These are phyloP conservation scores for Hemithea aestivaria DNA, from an alignment of 2,888 invertebrate species.

Conservation along the genomic window DNA sequence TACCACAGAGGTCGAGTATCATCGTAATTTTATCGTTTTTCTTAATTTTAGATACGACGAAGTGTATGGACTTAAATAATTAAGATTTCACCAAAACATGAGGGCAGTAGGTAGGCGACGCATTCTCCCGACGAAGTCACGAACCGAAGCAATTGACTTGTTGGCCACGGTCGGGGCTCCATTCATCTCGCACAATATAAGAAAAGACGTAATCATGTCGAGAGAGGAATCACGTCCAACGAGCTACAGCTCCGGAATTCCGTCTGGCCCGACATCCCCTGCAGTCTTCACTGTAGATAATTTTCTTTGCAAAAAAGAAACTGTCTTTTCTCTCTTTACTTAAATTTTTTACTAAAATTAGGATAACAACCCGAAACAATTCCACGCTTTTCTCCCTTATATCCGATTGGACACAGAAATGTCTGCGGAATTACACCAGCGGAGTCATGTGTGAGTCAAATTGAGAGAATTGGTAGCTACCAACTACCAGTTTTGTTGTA, in stretches of 20 bases:
- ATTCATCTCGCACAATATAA: slow-evolving; percentile 69
- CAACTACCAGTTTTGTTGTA: too few species aligned
- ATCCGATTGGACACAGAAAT: slow-evolving; percentile 7
- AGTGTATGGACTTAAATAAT: too few species aligned
- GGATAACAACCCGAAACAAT: slow-evolving; percentile 37
- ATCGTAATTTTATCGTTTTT: too few species aligned
- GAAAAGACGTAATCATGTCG: slow-evolving; percentile 71
- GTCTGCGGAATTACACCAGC: slow-evolving; percentile 1
- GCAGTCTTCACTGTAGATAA: slow-evolving; percentile 50
- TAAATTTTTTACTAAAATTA: slow-evolving; percentile 44
- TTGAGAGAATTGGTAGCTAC: not conserved
- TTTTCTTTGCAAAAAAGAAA: slow-evolving; percentile 52
- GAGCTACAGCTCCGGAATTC: slow-evolving; percentile 71
- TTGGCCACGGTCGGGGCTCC: slow-evolving; percentile 46
- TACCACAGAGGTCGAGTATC: too few species aligned
- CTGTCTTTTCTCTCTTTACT: slow-evolving; percentile 33
- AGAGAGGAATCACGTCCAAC: slow-evolving; percentile 68
- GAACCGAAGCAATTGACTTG: slow-evolving; percentile 59
- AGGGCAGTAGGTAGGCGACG: slow-evolving; percentile 25
- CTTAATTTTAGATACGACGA: too few species aligned
- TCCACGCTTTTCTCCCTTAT: slow-evolving; percentile 25
- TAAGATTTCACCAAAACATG: not conserved
- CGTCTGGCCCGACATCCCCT: slow-evolving; percentile 52
- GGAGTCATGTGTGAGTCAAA: not conserved
- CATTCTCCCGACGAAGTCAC: slow-evolving; percentile 41